These are phyloP conservation scores for Latrodectus elegans DNA, from an alignment of 2,888 invertebrate genomes.

Conservation along the genomic window DNA sequence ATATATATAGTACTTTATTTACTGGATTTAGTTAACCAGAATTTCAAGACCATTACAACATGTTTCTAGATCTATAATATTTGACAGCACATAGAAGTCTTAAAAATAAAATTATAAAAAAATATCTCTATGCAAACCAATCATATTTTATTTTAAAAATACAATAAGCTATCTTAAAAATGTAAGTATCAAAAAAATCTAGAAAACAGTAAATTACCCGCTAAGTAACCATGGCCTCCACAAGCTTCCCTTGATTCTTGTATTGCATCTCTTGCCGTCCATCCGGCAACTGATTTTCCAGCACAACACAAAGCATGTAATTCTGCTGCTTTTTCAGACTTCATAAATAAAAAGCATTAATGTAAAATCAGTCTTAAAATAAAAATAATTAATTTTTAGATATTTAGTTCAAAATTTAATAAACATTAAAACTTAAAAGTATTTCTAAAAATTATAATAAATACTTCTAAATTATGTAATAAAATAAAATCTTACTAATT, in stretches of 20 bases:
- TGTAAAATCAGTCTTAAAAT: background rate
- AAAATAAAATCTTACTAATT: slow-evolving; percentile 74
- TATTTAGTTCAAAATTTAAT: background rate
- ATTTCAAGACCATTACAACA: no score
- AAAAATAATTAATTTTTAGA: background rate
- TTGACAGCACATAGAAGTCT: no score
- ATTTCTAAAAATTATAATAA: background rate
- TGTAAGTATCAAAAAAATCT: background rate
- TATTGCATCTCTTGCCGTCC: slow-evolving; percentile 89
- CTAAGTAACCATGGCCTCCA: slow-evolving; percentile 94
- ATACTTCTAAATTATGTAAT: background rate
- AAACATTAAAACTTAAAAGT: no score
- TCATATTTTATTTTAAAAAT: no score
- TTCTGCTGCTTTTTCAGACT: slow-evolving; percentile 76
- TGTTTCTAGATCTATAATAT: no score
- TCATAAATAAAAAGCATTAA: background rate
- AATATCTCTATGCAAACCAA: no score
- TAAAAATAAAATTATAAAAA: no score
- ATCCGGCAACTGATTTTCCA: slow-evolving; percentile 82
- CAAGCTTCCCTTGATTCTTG: slow-evolving; percentile 95
- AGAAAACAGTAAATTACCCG: slow-evolving; percentile 76
- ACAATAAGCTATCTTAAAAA: no score
- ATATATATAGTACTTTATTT: no score
- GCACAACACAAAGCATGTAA: slow-evolving; percentile 78
- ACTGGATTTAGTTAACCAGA: no score